Evolutionary conservation across 1,140 invertebrate species (phyloP), one percentile per base, ranked within the genome.

Genomic region (Sesamia nonagrioides): DNA sequence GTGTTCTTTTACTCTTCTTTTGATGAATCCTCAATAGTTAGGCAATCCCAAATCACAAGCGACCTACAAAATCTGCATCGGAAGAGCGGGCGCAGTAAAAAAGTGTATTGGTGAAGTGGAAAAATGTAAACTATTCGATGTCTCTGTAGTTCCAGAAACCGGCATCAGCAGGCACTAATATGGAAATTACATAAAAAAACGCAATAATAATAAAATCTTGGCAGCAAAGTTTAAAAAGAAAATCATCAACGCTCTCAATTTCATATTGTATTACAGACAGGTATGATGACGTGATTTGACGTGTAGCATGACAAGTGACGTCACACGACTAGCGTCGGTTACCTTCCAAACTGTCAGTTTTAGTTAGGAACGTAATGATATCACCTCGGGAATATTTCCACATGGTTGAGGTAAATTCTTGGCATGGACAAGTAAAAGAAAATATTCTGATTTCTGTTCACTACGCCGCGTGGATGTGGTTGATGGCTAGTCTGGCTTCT

Each of bases 211-310:
- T 4, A 27, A 71, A 37, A 45, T 21, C 17, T 71, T 54, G 33
- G 48, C 48, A 52, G 5, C 13, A 35, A 71, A 52, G 1, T 8
- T 33, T 37, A 45, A 8, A 18, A 42, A 66, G 54, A 17, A 11
- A 2, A 50, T 18, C 68, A 71, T 71, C 68, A 71, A 27, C 48
- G 21, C 15, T 52, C n/a, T 71, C 68, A n/a, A 52, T 71, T 54
- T 17, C 68, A 54, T 71, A 33, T 71, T 48, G 1, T 18, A 18
- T 71, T 71, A 71, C 68, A 35, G 9, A 8, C 48, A 37, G n/a
- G 5, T 35, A 13, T 1, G 17, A 63, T 63, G 61, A 63, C 61
- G 61, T 63, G 9, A 15, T 15, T n/a, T 56, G 54, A 56, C 54
- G 54, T 56, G 37, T 15, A 6, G 17, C 33, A 15, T 58, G 54